phyloP scores from a whole-genome alignment of 2,888 invertebrate species.

The Sinhomidia bicolor region DNA sequence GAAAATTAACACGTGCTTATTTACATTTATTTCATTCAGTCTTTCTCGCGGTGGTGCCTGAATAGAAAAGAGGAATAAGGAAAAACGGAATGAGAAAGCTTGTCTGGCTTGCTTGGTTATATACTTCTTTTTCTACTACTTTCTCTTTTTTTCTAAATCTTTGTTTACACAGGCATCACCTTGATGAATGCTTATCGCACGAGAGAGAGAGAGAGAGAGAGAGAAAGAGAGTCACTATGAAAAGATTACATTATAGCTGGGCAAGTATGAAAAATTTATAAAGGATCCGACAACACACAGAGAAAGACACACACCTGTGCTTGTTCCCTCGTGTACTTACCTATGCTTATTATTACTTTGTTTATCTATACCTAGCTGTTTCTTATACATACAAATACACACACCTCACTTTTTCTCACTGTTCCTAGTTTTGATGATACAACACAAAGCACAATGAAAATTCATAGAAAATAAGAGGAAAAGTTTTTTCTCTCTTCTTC shows the following conservation, averaged over 20 bases:
- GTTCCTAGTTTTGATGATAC: not conserved
- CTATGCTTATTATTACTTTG: not conserved
- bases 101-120: not conserved
- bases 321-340: constrained; percentile 48
- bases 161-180: constrained; percentile 62
- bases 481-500: not conserved
- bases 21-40: constrained; percentile 36
- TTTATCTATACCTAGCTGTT: not conserved
- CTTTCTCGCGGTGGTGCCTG: not conserved
- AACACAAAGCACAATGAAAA: constrained; percentile 23
- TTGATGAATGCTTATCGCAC: constrained; percentile 63
- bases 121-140: too few relatives aligned
- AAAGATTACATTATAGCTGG: constrained; percentile 37
- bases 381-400: not conserved
- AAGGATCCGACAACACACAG: constrained; percentile 3
- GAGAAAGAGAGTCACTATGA: constrained; percentile 25
- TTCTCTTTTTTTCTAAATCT: constrained; percentile 49
- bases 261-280: constrained; percentile 42
- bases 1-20: constrained; percentile 59
- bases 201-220: too few relatives aligned
- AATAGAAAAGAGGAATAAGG: not conserved
- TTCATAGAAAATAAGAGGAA: constrained; percentile 27
- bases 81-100: not conserved
- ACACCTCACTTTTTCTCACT: not conserved
- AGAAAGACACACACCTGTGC: constrained; percentile 31